These are phyloP conservation scores for Polypterus bichir DNA, from an alignment of 2,113 vertebrate species.

Conservation along the genomic window DNA sequence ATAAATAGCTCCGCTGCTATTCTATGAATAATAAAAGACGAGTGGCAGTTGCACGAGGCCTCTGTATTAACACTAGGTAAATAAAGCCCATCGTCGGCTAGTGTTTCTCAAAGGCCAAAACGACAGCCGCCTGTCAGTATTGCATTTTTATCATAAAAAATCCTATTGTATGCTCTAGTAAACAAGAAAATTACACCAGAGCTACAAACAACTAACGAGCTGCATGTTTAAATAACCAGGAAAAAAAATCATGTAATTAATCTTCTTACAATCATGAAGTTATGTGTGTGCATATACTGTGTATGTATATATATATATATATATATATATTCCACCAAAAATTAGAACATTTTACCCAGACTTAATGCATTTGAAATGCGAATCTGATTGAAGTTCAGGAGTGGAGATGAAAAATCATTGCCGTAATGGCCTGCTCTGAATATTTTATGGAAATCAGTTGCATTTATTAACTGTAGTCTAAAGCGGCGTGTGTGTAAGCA, in stretches of 20 bases:
- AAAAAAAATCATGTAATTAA: conserved; percentile 12
- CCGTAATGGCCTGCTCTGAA: conserved; percentile 57
- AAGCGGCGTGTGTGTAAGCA: conserved; percentile 37
- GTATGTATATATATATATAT: too few relatives aligned
- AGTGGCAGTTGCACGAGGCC: too few relatives aligned
- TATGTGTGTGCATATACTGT: too few relatives aligned
- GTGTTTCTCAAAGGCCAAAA: too few relatives aligned
- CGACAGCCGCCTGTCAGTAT: conserved; percentile 23
- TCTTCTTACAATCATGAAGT: too few relatives aligned
- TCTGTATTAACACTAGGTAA: too few relatives aligned
- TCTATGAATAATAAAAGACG: too few relatives aligned
- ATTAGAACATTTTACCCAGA: conserved; percentile 46
- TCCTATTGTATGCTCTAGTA: conserved; percentile 37
- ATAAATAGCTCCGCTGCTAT: too few relatives aligned
- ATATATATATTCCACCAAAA: conserved; percentile 39
- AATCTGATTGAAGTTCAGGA: conserved; percentile 59
- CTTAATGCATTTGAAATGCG: conserved; percentile 60
- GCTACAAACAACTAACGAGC: conserved; percentile 48
- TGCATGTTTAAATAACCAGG: conserved; percentile 28
- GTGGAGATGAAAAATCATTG: conserved; percentile 49
- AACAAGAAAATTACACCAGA: conserved; percentile 53
- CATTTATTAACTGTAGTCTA: conserved; percentile 51
- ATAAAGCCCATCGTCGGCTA: too few relatives aligned
- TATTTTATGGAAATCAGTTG: conserved; percentile 62
- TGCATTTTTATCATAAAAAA: conserved; percentile 36